Conservation (phyloP, 2,113 vertebrate species). For the Melanerpes formicivorus region DNA sequence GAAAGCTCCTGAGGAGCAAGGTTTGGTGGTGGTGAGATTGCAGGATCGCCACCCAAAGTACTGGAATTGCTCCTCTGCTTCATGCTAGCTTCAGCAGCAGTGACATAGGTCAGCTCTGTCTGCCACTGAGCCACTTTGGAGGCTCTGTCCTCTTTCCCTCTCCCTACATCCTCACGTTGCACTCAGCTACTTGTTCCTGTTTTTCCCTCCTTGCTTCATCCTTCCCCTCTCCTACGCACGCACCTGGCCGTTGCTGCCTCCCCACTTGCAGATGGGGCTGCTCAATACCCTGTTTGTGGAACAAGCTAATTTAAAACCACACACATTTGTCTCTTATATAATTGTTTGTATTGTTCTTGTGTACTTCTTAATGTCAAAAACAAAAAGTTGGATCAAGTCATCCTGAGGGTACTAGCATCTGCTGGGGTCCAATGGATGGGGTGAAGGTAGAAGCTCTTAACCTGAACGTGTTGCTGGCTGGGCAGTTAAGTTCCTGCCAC, state of each 20-base stretch:
- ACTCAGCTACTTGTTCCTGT: not conserved
- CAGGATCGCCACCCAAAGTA: not conserved
- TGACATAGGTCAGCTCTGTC: not conserved
- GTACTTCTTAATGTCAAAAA: not conserved
- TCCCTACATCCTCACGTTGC: not conserved
- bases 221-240: rapidly evolving
- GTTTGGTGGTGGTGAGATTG: not conserved
- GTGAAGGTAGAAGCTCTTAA: not conserved
- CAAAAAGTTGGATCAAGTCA: not conserved
- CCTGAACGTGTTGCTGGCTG: not conserved
- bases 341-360: not conserved
- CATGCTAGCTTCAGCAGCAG: not conserved
- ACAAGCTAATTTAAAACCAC: not conserved
- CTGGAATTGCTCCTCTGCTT: not conserved
- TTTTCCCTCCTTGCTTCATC: not conserved
- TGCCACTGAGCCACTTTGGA: not conserved
- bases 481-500: not conserved
- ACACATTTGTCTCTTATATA: not conserved
- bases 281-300: conserved; percentile 15
- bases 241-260: not conserved
- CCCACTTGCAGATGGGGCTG: not conserved
- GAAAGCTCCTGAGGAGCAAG: not conserved
- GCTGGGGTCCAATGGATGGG: not conserved
- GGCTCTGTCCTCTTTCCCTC: not conserved
- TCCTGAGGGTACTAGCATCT: not conserved